Evolutionary conservation across 2,888 invertebrate species (phyloP), one percentile per base, ranked within the genome.

Genomic region (Bombyx huttoni): DNA sequence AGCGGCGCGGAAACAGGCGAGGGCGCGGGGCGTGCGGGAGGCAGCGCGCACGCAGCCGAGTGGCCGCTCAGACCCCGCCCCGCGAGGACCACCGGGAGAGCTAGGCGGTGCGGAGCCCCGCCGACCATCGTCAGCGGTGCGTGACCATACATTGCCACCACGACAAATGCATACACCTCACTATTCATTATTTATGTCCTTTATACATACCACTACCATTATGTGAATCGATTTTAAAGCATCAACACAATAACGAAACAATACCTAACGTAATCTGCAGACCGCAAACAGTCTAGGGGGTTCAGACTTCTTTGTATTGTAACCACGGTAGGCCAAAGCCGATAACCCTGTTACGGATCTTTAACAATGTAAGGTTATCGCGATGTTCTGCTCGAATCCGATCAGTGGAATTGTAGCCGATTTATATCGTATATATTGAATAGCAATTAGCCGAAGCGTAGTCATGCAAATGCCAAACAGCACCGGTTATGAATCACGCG

Each of bases 81-180:
- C 83, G 82, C 78, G 78, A 66, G 78, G 89, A 89, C 89, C 89
- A 89, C 89, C 89, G 88, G 87, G 84, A 83, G 78, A 81, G 89
- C 84, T 77, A 84, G 86, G 86, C 86, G 85, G 86, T 79, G 79
- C 75, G 64, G 60, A 55, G 60, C 62, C 60, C 62, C 64, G 54
- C 71, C 68, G 62, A 62, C 65, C 73, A 61, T 64, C 62, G 62
- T 49, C 54, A 53, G 54, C 52, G 52, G 48, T 52, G 56, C 50
- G 54, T 58, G 61, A 64, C 66, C 69, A 67, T 64, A 70, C 72
- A 70, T 65, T 66, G 71, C 75, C 71, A 67, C 64, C 70, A 68
- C 69, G 68, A 73, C 65, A 65, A 69, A 67, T 68, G 59, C 60
- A 63, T 66, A 66, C 77, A 77, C 73, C 75, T 78, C 77, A 76